Base-by-base conservation (phyloP, 2,797 vertebrate species). In the Circus cinereus region DNA sequence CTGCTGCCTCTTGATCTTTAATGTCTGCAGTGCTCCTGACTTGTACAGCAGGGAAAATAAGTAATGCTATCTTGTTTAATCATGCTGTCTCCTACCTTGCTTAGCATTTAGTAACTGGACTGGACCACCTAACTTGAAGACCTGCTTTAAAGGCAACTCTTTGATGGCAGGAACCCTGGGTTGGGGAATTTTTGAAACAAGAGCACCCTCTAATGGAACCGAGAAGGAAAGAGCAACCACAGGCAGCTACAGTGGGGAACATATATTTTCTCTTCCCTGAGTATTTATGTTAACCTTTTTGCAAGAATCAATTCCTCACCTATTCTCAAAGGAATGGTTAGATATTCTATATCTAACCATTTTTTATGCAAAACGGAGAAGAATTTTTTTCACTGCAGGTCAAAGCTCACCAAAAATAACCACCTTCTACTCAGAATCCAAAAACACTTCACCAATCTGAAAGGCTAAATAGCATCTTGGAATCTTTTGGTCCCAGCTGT, bases 61-160 rank as follows among this genome's bases (percentile, higher is more conserved):
- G 96, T 97, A 98, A 97, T 86, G 95, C 89, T 96, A 95, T 95
- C 92, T 97, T 97, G 97, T 98, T 97, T 97, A 96, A 97, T 95
- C 85, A 72, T 75, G 29, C 92, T 95, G 94, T 95, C 96, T 97
- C 94, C 94, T 97, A 96, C 95, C 95, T 97, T 94, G 93, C 92
- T 96, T 97, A 95, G 96, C 93, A 96, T 84, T 82, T 78, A 62
- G 69, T 64, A 81, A 86, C 88, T 85, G 87, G 93, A 86, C 93
- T 87, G 82, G 98, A 98, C 98, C 98, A 98, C 97, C 98, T 98
- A 98, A 92, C 97, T 95, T 56, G 98, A 97, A 92, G 90, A 95
- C 75, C 76, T 86, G 78, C 73, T 92, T 95, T 67, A 91, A 96
- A 97, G 97, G 87, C 91, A 97, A 57, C 83, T 34, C 74, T 92